Percentiles rank a stretch among this genome's conserved stretches.
phyloP scores from a whole-genome alignment of 37 sponge, comb jelly and placozoan genomes.

The Theonella swinhoei region DNA sequence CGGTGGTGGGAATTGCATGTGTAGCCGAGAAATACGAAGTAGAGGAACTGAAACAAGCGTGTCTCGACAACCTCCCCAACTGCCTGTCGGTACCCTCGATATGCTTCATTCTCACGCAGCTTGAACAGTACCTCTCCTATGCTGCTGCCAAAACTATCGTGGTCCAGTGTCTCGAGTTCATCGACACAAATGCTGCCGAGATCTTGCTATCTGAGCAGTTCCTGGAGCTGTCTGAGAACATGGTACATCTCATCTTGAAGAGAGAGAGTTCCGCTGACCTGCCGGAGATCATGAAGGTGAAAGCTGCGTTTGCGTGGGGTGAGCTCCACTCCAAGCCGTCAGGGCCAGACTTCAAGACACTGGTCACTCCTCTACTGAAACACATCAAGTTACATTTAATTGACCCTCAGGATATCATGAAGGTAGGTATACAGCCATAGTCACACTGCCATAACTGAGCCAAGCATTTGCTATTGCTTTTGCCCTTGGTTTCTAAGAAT shows the following conservation, averaged over 20 bases:
- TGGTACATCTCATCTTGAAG: constrained; percentile 70
- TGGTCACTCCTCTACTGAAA: constrained; percentile 67
- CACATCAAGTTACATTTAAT: constrained; percentile 68
- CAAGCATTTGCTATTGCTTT: no score
- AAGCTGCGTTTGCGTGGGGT: constrained; percentile 93
- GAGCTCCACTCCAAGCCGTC: constrained; percentile 54
- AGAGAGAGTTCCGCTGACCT: constrained; percentile 59
- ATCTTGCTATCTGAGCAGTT: constrained; percentile 62
- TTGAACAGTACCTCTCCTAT: constrained; percentile 78
- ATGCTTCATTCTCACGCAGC: constrained; percentile 69
- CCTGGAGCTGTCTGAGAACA: constrained; percentile 70
- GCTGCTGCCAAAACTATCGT: constrained; percentile 79
- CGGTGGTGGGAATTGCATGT: constrained; percentile 80
- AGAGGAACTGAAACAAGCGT: constrained; percentile 83
- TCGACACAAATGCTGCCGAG: constrained; percentile 72
- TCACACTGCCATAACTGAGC: no score
- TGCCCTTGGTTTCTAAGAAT: no score
- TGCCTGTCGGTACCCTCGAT: constrained; percentile 59
- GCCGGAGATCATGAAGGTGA: constrained; percentile 82
- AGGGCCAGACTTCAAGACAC: constrained; percentile 70
- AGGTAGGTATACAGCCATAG: constrained; percentile 46
- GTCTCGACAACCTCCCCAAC: constrained; percentile 62
- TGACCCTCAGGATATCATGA: constrained; percentile 74
- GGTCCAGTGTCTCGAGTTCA: constrained; percentile 72
- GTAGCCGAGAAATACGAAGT: constrained; percentile 86